Base-by-base conservation (phyloP, 1,140 invertebrate genomes). In the Idris sp. region DNA sequence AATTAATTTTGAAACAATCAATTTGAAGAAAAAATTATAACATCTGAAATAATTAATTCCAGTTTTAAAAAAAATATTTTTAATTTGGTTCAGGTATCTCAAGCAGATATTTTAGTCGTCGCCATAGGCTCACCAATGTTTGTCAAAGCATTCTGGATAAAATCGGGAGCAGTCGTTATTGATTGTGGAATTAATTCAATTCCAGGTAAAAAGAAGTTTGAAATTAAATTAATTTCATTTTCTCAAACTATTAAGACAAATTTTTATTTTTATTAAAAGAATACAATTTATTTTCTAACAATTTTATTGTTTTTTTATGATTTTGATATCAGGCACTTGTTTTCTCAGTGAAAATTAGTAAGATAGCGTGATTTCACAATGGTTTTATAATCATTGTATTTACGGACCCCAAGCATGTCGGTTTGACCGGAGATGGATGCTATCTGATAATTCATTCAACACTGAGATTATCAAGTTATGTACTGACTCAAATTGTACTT, bases 141-240 rank as follows among this genome's bases (percentile, higher is more conserved):
- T 88, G 97, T 99, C 0, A 96, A 96, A 85, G 96, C 93, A 0
- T 93, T 93, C 41, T 99, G 98, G 98, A 93, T 99, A 33, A 99
- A 99, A 88, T 96, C 96, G 0, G 97, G 98, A 11, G 97, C 98
- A 36, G 93, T 99, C 18, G 98, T 99, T n/a, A 99, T 99, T 76
- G 98, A 99, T 85, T 99, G 98, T 89, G 98, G 98, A 30, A 99
- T 99, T 49, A 99, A 98, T 87, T 90, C 94, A 2, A 93, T 98
- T 74, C 90, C 94, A 88, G 96, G 96, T 97, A 89, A 84, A n/a
- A n/a, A n/a, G n/a, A n/a, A n/a, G n/a, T n/a, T n/a, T n/a, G n/a
- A n/a, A n/a, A n/a, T n/a, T n/a, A n/a, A n/a, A n/a, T n/a, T n/a
- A n/a, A n/a, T n/a, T n/a, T n/a, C n/a, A n/a, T n/a, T n/a, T n/a